Percentiles rank a stretch among this genome's conserved stretches.
These are phyloP conservation scores for Ophiothrix spiculata DNA, from an alignment of 35 echinoderm and acorn worm genomes.

Conservation along the genomic window DNA sequence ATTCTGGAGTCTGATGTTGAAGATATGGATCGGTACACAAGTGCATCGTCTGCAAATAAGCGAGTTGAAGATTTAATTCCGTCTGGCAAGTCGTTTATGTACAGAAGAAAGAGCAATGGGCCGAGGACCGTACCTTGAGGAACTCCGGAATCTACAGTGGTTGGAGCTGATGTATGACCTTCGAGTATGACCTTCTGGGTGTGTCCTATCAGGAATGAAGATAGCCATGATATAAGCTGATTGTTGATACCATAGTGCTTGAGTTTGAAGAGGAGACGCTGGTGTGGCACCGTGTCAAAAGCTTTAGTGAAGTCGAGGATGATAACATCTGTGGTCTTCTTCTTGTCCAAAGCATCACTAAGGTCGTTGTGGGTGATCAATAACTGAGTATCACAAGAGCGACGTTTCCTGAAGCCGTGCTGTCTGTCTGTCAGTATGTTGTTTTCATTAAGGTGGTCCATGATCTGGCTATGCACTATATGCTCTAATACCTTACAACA, in stretches of 20 bases:
- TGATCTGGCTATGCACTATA: background rate
- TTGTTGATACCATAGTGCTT: too few relatives aligned
- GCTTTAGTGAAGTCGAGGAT: too few relatives aligned
- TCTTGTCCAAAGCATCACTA: too few relatives aligned
- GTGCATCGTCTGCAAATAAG: slow-evolving; percentile 34
- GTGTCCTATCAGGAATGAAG: too few relatives aligned
- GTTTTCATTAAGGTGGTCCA: too few relatives aligned
- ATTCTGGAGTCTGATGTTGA: slow-evolving; percentile 10
- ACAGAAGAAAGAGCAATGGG: slow-evolving; percentile 32
- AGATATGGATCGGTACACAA: slow-evolving; percentile 27
- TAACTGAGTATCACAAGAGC: too few relatives aligned
- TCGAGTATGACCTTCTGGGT: too few relatives aligned
- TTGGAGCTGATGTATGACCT: slow-evolving; percentile 21
- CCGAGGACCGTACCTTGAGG: slow-evolving; percentile 26
- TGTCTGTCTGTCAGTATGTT: slow-evolving; percentile 8
- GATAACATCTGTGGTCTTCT: too few relatives aligned
- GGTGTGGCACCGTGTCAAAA: too few relatives aligned
- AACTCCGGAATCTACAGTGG: slow-evolving; percentile 13
- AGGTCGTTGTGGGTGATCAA: too few relatives aligned
- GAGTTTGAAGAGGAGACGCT: too few relatives aligned
- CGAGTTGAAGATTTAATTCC: slow-evolving; percentile 12
- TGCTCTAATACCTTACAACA: slow-evolving; percentile 55
- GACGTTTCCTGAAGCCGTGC: slow-evolving; percentile 15
- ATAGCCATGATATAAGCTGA: too few relatives aligned
- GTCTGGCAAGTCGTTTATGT: slow-evolving; percentile 27